Conservation (phyloP, 1,140 invertebrate genomes). For the Pogonomyrmex californicus region DNA sequence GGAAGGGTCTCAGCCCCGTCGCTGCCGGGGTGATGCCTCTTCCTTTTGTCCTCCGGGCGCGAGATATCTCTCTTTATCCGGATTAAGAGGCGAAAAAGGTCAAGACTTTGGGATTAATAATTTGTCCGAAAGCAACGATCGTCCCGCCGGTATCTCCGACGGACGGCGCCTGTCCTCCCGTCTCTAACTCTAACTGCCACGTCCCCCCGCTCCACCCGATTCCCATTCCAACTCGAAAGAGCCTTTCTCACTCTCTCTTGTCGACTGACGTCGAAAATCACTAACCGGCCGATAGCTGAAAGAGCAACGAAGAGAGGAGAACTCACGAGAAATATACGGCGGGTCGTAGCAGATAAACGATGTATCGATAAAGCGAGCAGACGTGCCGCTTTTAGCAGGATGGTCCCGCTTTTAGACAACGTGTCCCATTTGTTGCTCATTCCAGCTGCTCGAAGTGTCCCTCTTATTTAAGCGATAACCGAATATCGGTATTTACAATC, state of each 20-base stretch:
- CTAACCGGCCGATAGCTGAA: constrained; percentile 43
- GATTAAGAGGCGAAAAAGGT: constrained; percentile 79
- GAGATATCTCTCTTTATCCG: constrained; percentile 78
- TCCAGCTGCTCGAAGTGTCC: not conserved
- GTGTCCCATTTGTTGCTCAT: constrained; percentile 32
- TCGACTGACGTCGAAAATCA: constrained; percentile 64
- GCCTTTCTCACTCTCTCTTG: not conserved
- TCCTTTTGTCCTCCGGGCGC: constrained; percentile 74
- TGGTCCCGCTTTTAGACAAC: constrained; percentile 43
- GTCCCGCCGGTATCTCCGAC: constrained; percentile 61
- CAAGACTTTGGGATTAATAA: constrained; percentile 82
- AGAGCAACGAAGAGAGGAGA: constrained; percentile 40
- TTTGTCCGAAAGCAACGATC: constrained; percentile 75
- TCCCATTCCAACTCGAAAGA: not conserved
- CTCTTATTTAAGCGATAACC: constrained; percentile 23
- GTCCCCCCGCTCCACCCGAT: not conserved
- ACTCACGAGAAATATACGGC: constrained; percentile 69
- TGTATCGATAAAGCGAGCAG: constrained; percentile 67
- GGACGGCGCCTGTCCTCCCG: constrained; percentile 67
- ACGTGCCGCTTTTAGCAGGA: constrained; percentile 50
- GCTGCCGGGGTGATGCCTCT: constrained; percentile 14
- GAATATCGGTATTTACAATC: constrained; percentile 13
- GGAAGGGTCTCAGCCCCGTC: constrained; percentile 31
- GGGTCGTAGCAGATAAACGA: constrained; percentile 73
- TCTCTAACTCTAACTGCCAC: constrained; percentile 59